These are phyloP conservation scores for Naja naja DNA, from an alignment of 2,113 vertebrate genomes.

Conservation along the genomic window DNA sequence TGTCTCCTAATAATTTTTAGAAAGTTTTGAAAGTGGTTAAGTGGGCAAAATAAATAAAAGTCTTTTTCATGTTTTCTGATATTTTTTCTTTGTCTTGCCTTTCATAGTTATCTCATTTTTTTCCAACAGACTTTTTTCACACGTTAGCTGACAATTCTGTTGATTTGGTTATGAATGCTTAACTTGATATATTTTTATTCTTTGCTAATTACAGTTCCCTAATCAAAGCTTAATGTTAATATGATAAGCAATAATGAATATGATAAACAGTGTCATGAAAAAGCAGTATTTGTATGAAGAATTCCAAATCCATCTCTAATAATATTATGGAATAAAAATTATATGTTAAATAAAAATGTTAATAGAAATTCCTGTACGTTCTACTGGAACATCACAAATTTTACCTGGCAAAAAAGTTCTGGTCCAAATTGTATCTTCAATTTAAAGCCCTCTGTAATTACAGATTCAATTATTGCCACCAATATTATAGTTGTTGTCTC, in stretches of 20 bases:
- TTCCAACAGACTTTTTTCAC: neutral
- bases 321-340: neutral
- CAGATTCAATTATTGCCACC: neutral
- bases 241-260: neutral
- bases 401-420: neutral
- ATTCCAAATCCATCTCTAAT: too few species aligned
- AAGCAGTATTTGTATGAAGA: neutral
- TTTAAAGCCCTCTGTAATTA: neutral
- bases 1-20: neutral
- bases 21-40: constrained; percentile 1
- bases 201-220: neutral
- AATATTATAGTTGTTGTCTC: neutral
- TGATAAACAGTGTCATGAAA: too few species aligned
- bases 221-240: neutral
- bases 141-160: neutral
- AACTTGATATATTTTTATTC: neutral
- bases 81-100: neutral
- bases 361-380: neutral
- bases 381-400: neutral
- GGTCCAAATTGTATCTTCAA: neutral
- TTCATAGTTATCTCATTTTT: neutral
- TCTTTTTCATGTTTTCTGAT: neutral
- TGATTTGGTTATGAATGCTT: neutral
- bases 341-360: neutral
- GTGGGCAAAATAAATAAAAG: neutral